Base-by-base conservation (phyloP, 2,113 vertebrate genomes). In the Aegotheles bennettii region DNA sequence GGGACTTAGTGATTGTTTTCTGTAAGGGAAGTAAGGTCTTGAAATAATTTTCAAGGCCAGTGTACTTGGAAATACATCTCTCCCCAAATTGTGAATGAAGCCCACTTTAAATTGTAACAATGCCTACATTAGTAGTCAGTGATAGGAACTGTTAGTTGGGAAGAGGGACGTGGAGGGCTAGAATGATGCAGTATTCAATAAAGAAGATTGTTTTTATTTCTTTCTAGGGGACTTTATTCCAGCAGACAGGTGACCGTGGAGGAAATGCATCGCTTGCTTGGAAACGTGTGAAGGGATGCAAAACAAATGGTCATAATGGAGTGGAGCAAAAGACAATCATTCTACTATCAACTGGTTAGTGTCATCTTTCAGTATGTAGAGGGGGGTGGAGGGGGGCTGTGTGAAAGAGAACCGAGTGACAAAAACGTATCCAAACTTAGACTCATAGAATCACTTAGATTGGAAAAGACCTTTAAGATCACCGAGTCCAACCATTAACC, bases 271-370 rank as follows among this genome's bases (percentile, higher is more conserved):
- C 98, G 9, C 97, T 98, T 80, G 97, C 98, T 85, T 99, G 98
- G 96, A 99, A 99, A 95, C 99, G 99, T 56, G 97, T 98, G 80
- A 99, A 99, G 97, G 97, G 98, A 69, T 98, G 98, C 51, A 98
- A 98, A 94, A 87, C 97, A 23, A 98, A 90, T 25, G 95, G 97
- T 75, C 97, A 97, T 47, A 98, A 94, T 71, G 97, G 97, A 71
- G 95, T 97, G 94, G 97, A 98, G 80, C 98, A 98, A 74, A 98
- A 98, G 97, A 98, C 99, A 90, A 98, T 99, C 96, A 97, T 99
- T 93, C 97, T 99, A 84, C 97, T 99, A 97, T 98, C 99, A 56
- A 99, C 99, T 97, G 99, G 99, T 99, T 95, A 97, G 96, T 97
- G 90, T 35, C 45, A 70, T 90, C 63, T 43, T 59, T 92, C 67